phyloP scores from a whole-genome alignment of 1,140 invertebrate species.

The Battus philenor region DNA sequence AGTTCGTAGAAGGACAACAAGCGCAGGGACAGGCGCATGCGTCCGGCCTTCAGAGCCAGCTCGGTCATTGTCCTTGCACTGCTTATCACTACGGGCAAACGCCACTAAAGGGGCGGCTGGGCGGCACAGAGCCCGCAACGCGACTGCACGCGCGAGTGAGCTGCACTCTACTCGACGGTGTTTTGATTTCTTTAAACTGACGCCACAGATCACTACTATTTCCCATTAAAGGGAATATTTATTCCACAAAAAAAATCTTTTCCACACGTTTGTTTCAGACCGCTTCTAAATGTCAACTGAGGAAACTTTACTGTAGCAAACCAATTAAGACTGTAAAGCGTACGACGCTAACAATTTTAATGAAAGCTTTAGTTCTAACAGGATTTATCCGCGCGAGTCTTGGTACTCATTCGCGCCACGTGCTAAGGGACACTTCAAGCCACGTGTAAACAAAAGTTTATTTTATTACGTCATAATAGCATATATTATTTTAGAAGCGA shows the following conservation, averaged over 20 bases:
- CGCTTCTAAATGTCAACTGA: slow-evolving; percentile 37
- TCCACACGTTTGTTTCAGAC: slow-evolving; percentile 8
- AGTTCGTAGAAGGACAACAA: slow-evolving; percentile 60
- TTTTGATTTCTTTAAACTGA: neutral
- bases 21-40: slow-evolving; percentile 40
- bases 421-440: too few species aligned
- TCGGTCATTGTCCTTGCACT: slow-evolving; percentile 44
- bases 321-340: slow-evolving; percentile 55
- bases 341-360: slow-evolving; percentile 47
- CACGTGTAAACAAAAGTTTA: too few species aligned
- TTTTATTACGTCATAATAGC: too few species aligned
- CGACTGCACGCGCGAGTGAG: slow-evolving; percentile 40
- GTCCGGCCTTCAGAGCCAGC: slow-evolving; percentile 47
- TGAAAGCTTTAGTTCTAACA: slow-evolving; percentile 65
- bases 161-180: neutral
- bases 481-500: too few species aligned
- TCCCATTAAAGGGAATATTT: too few species aligned
- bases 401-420: slow-evolving; percentile 2
- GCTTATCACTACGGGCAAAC: slow-evolving; percentile 30
- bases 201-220: slow-evolving; percentile 10
- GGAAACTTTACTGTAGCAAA: slow-evolving; percentile 30
- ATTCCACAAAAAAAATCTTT: too few species aligned
- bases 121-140: slow-evolving; percentile 32
- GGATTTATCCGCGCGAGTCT: slow-evolving; percentile 54
- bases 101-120: slow-evolving; percentile 15